phyloP scores from a whole-genome alignment of 2,113 vertebrate genomes.

The Equus quagga region DNA sequence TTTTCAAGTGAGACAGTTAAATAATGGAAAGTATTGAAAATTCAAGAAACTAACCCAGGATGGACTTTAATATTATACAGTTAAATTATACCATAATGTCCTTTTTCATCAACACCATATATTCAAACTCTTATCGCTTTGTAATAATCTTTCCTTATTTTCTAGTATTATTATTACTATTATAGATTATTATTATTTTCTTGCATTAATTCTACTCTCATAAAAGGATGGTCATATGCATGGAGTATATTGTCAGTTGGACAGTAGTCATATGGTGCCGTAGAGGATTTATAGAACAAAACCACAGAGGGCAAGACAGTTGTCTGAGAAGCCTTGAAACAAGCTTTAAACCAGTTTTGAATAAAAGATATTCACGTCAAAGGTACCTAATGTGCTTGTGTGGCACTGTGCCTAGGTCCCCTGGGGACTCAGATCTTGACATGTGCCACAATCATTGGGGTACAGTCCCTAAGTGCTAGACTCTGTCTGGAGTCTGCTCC shows the following conservation, averaged over 20 bases:
- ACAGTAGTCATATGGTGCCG: neutral
- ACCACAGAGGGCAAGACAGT: neutral
- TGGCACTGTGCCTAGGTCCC: neutral
- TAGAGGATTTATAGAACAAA: neutral
- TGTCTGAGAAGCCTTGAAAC: neutral
- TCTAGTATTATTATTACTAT: neutral
- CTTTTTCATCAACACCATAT: neutral
- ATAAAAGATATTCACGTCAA: neutral
- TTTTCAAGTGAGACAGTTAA: neutral
- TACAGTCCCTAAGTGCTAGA: neutral
- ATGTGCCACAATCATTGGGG: neutral
- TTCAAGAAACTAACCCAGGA: neutral
- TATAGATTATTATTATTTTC: neutral
- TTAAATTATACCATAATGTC: neutral
- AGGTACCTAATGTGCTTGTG: neutral
- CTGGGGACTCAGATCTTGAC: neutral
- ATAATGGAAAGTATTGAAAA: neutral
- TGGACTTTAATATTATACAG: neutral
- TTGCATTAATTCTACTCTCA: slow-evolving; percentile 19
- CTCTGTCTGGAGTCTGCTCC: neutral
- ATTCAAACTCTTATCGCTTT: neutral
- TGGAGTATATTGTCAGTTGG: neutral
- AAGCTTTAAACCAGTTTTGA: slow-evolving; percentile 8
- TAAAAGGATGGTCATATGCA: neutral
- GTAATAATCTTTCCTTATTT: neutral